Conservation (phyloP, 2,797 vertebrate species). For the Eutrigla gurnardus region DNA sequence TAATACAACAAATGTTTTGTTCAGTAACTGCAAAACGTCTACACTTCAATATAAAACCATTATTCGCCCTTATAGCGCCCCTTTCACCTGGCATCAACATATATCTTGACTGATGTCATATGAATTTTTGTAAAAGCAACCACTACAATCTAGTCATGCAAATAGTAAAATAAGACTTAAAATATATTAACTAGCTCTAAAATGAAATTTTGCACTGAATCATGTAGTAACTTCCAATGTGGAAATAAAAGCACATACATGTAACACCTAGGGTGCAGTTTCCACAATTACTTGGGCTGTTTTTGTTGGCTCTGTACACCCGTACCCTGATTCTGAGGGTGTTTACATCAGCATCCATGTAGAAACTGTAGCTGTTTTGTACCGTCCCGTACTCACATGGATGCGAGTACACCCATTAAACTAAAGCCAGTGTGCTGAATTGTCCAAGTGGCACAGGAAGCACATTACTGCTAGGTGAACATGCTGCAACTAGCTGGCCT, state of each 20-base stretch:
- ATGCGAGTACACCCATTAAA: background rate
- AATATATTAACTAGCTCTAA: conserved; percentile 21
- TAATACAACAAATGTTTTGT: conserved; percentile 17
- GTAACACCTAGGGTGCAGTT: background rate
- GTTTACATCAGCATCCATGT: background rate
- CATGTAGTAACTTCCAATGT: background rate
- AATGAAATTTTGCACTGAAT: conserved; percentile 23
- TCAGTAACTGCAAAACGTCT: conserved; percentile 52
- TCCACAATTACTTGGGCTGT: background rate
- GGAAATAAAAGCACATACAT: conserved; percentile 10
- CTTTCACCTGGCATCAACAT: conserved; percentile 48
- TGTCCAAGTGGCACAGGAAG: background rate
- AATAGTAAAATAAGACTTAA: conserved; percentile 21
- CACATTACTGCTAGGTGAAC: conserved; percentile 25
- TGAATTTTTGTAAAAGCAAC: background rate
- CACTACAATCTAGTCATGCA: background rate
- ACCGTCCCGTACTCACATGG: background rate
- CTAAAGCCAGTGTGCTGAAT: background rate
- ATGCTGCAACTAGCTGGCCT: conserved; percentile 5
- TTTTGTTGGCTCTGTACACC: background rate
- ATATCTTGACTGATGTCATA: background rate
- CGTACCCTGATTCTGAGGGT: background rate
- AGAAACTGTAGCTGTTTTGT: background rate
- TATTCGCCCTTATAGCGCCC: conserved; percentile 9
- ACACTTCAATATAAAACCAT: conserved; percentile 29